Evolutionary conservation across 2,888 invertebrate genomes (phyloP), one percentile per base, ranked within the genome.

Genomic region (Rhamphomyia laevipes): DNA sequence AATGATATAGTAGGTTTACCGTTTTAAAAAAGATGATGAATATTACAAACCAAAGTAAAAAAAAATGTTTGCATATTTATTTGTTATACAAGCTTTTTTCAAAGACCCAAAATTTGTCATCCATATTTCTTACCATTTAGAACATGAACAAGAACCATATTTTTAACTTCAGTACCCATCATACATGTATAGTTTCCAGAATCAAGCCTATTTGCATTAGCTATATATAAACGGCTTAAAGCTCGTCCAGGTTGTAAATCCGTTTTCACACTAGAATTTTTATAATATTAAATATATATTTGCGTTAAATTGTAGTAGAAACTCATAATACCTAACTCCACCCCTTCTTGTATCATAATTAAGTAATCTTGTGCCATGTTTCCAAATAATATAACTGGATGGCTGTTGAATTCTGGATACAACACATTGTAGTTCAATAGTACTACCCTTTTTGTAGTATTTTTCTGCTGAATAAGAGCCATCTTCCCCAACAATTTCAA

Each of bases 401-500:
- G 84, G 82, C 62, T 83, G 81, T 6, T 86, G 86, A 50, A 86
- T 83, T 66, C 84, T 83, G 61, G 84, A 85, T 64, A 88, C 84
- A 58, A 85, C 79, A 64, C 88, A 88, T 59, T 85, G 80, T 50
- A 88, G 74, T 65, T 87, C 87, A 61, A 87, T 85, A 58, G 86
- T 86, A 57, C 85, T 85, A 31, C 86, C 86, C 58, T 84, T 81
- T 66, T 86, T 86, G 74, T 86, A 86, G 68, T 84, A 84, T 71
- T 86, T 86, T 71, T 86, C 86, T 53, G 80, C 80, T 1, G 85
- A 79, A 37, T 82, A 77, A 31, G 81, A 77, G 15, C 86, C 86
- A 57, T 85, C 77, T 61, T 86, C 86, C 64, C 87, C 88, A 43
- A 85, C 78, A 58, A 88, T 86, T 63, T 84, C 84, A 60, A 87